Conservation (phyloP, 1,140 invertebrate species). For the Proales similis region DNA sequence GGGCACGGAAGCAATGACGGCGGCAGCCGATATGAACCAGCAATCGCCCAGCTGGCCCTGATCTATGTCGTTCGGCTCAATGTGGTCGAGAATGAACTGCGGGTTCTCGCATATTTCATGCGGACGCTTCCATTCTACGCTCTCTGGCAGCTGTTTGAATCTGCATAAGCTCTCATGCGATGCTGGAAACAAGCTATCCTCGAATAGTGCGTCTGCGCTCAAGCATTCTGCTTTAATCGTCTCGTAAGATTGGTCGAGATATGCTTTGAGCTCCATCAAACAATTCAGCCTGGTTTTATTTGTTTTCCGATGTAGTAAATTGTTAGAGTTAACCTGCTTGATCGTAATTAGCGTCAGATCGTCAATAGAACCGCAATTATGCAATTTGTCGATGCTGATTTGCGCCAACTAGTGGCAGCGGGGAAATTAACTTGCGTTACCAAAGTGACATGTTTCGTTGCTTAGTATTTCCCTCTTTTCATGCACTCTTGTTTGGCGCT, state of each 20-base stretch:
- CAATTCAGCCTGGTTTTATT: no score
- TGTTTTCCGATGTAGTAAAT: no score
- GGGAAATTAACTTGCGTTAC: no score
- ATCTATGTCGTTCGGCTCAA: conserved; percentile 9
- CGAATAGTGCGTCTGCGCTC: conserved; percentile 58
- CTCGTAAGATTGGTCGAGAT: conserved; percentile 41
- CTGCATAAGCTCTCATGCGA: conserved; percentile 56
- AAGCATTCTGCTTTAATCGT: conserved; percentile 44
- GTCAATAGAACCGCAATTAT: no score
- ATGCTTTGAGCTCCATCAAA: no score
- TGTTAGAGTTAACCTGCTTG: no score
- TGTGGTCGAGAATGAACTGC: conserved; percentile 12
- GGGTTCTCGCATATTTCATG: conserved; percentile 12
- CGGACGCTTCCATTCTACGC: conserved; percentile 9
- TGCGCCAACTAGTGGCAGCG: no score
- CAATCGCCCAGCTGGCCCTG: conserved; percentile 13
- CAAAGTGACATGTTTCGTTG: no score
- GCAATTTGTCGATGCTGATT: no score
- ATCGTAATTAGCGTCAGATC: no score
- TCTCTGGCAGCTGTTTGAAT: not conserved
- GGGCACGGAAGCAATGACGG: not conserved
- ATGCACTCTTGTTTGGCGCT: no score
- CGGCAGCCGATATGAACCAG: conserved; percentile 15
- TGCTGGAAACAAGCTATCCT: conserved; percentile 64
- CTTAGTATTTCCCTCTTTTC: no score